Base-by-base conservation (phyloP, 2,888 invertebrate species). In the Uloborus plumipes region DNA sequence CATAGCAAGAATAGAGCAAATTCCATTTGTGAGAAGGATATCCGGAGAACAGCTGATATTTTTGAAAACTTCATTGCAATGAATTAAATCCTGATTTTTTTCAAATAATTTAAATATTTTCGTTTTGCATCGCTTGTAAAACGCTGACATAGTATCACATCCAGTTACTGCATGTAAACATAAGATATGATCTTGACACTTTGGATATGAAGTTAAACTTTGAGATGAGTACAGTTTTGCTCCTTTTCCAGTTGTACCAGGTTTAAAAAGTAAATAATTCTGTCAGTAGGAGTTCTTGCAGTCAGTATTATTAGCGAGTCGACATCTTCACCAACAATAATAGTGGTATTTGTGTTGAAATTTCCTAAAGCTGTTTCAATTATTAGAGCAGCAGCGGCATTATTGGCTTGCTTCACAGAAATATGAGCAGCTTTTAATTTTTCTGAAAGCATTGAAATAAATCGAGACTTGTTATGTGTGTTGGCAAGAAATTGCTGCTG, bases 331-430 rank as follows among this genome's bases (percentile, higher is more conserved):
- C 58, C 58, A 58, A 58, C 58, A 58, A 58, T 22, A 58, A 9
- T 58, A 58, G 58, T 58, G 4, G 58, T 18, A 58, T 58, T n/a
- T n/a, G 18, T 58, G 20, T 58, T 58, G 58, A 58, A 58, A n/a
- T 58, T 58, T 58, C n/a, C 58, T 58, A 65, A 39, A 39, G 65
- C 47, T 49, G 65, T 65, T 47, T 65, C 65, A 65, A 47, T 39
- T 39, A 65, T 65, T 14, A 65, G 49, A 20, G 47, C 65, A 65
- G 47, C 65, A 65, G 65, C 65, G n/a, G 6, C 65, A 65, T 65
- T 11, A 18, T 47, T 65, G 18, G 65, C 16, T 65, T 65, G 65
- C 39, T 47, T 65, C 65, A 65, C 65, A 11, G 18, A 18, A 39
- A 65, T 65, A 65, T 65, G 11, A 16, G 47, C n/a, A 6, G n/a